Percentiles rank a stretch among this genome's conserved stretches.
Evolutionary conservation across 2,113 vertebrate species (phyloP).

Genomic region (Alligator sinensis): DNA sequence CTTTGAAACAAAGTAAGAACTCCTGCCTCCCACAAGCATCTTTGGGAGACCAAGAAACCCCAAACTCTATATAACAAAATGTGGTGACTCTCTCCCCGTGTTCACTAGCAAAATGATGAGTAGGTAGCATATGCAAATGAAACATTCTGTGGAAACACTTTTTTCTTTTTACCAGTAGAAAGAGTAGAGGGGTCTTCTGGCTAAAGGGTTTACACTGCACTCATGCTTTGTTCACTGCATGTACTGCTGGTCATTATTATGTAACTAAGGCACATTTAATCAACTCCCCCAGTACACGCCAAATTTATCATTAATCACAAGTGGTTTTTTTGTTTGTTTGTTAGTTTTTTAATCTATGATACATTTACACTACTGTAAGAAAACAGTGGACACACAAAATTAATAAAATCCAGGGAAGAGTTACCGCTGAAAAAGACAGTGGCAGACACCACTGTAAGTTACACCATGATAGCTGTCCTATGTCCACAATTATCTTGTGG

Average conservation of each 20-base stretch:
- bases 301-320: background rate
- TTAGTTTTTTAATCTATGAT: too few relatives aligned
- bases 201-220: background rate
- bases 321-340: background rate
- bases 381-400: too few relatives aligned
- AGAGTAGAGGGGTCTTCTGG: background rate
- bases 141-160: background rate
- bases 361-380: too few relatives aligned
- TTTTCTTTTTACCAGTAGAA: background rate
- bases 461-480: too few relatives aligned
- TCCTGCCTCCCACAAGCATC: background rate
- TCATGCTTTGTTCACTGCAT: background rate
- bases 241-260: background rate
- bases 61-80: background rate
- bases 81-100: background rate
- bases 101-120: background rate
- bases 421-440: too few relatives aligned
- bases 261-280: background rate
- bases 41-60: background rate
- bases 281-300: background rate
- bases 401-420: too few relatives aligned
- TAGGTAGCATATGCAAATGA: background rate
- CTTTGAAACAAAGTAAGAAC: background rate
- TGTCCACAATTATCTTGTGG: too few relatives aligned
- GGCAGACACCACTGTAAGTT: too few relatives aligned